A percentile compares a stretch with the other conserved stretches of the same genome.
These are phyloP conservation scores for Drosophila putrida DNA, from an alignment of 2,888 invertebrate genomes.

Conservation along the genomic window DNA sequence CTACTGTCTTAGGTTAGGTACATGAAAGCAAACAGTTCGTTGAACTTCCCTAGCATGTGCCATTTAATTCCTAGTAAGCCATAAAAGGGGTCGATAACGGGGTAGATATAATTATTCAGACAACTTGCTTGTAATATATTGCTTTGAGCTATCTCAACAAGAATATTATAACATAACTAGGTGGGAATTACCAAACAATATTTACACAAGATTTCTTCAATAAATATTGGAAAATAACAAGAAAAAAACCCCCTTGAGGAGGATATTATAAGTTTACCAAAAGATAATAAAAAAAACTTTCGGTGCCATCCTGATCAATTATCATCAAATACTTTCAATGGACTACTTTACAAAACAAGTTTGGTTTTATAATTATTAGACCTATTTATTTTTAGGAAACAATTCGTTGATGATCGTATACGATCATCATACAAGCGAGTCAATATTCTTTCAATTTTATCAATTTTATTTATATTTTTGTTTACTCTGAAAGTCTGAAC, in stretches of 20 bases:
- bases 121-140: conserved; percentile 1
- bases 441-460: no score
- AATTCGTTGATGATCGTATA: no score
- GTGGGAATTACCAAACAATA: background rate
- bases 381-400: no score
- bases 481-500: background rate
- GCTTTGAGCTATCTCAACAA: background rate
- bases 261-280: no score
- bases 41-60: conserved; percentile 74
- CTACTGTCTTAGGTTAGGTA: conserved; percentile 71
- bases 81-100: conserved; percentile 22
- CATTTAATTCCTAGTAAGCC: conserved; percentile 31
- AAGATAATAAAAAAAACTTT: no score
- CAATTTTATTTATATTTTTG: background rate
- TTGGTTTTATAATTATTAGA: no score
- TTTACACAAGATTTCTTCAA: background rate
- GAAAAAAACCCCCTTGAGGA: no score
- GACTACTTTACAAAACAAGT: no score
- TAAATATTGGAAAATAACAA: background rate
- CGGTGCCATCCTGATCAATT: no score
- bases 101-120: conserved; percentile 29
- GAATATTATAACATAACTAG: background rate
- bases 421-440: no score
- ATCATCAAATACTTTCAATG: no score
- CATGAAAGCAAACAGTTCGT: conserved; percentile 67